These are phyloP conservation scores for Drosophila trichaetosa DNA, from an alignment of 2,888 invertebrate genomes.

Conservation along the genomic window DNA sequence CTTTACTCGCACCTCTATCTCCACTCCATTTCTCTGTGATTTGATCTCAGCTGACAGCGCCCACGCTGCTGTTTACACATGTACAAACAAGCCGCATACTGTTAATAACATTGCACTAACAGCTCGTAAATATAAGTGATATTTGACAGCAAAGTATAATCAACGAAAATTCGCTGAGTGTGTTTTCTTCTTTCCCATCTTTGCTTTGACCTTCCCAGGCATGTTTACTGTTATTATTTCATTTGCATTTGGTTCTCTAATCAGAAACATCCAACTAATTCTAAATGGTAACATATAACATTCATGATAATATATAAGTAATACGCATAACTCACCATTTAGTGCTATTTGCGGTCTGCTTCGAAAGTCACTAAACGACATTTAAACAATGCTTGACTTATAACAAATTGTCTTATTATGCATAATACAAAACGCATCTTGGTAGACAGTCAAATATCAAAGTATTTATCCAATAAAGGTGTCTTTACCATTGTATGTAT, in stretches of 20 bases:
- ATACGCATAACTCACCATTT: slow-evolving; percentile 11
- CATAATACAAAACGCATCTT: slow-evolving; percentile 16
- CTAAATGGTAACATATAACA: slow-evolving; percentile 34
- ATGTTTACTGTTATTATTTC: slow-evolving; percentile 45
- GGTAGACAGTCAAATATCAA: slow-evolving; percentile 25
- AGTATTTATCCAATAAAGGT: slow-evolving; percentile 35
- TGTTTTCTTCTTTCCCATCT: slow-evolving; percentile 7
- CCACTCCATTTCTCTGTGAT: slow-evolving; percentile 23
- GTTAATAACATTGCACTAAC: slow-evolving; percentile 69
- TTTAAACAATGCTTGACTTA: slow-evolving; percentile 31
- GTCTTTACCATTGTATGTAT: slow-evolving; percentile 39
- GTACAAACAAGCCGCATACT: slow-evolving; percentile 26
- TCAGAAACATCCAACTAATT: slow-evolving; percentile 22
- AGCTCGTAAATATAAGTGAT: slow-evolving; percentile 68
- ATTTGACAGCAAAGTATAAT: slow-evolving; percentile 8
- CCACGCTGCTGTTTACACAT: slow-evolving; percentile 23
- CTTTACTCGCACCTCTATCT: slow-evolving; percentile 11
- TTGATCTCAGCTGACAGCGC: slow-evolving; percentile 17
- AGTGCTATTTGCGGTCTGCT: slow-evolving; percentile 11
- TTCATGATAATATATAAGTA: slow-evolving; percentile 20
- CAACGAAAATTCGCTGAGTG: slow-evolving; percentile 17
- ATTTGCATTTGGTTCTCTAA: slow-evolving; percentile 37
- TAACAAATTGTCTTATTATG: slow-evolving; percentile 25
- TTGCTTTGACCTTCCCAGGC: slow-evolving; percentile 40
- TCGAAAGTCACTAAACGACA: slow-evolving; percentile 23